A percentile compares a stretch with the other conserved stretches of the same genome.
These are phyloP conservation scores for Hydrozoanthus gracilis DNA, from an alignment of 92 coral and sea anemone genomes.

Conservation along the genomic window DNA sequence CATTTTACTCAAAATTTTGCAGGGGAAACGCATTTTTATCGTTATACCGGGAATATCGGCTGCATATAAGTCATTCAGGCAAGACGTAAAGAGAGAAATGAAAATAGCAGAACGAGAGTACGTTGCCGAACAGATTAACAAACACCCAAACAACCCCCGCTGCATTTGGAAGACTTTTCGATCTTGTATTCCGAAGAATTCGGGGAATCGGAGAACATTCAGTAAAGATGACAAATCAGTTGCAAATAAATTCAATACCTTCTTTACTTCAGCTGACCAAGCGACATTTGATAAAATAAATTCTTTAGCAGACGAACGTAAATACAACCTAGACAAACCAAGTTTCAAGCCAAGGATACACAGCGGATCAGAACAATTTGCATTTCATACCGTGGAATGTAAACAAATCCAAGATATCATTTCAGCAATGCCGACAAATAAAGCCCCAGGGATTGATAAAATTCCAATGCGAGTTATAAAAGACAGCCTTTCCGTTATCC, in stretches of 20 bases:
- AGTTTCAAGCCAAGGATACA: constrained; percentile 28
- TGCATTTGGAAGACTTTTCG: constrained; percentile 55
- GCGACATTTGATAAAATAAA: constrained; percentile 39
- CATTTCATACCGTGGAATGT: constrained; percentile 2
- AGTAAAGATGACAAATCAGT: constrained; percentile 43
- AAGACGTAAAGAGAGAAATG: constrained; percentile 16
- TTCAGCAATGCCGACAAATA: constrained; percentile 11
- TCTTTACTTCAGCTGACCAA: constrained; percentile 44
- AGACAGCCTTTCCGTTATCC: constrained; percentile 9
- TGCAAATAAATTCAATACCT: constrained; percentile 56
- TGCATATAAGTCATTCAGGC: constrained; percentile 43
- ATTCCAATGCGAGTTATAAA: neutral
- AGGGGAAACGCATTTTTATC: no score
- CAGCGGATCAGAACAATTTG: constrained; percentile 3
- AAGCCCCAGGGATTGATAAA: no score
- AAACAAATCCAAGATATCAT: neutral
- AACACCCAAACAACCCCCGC: constrained; percentile 48
- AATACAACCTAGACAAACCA: constrained; percentile 45
- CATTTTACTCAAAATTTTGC: no score
- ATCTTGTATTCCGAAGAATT: constrained; percentile 45
- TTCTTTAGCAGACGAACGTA: constrained; percentile 49
- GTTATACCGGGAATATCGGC: neutral
- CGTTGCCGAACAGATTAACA: constrained; percentile 34
- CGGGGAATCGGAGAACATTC: constrained; percentile 39
- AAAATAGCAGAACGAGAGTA: constrained; percentile 1